Base-by-base conservation (phyloP, 2,888 invertebrate species). In the Clunio marinus region DNA sequence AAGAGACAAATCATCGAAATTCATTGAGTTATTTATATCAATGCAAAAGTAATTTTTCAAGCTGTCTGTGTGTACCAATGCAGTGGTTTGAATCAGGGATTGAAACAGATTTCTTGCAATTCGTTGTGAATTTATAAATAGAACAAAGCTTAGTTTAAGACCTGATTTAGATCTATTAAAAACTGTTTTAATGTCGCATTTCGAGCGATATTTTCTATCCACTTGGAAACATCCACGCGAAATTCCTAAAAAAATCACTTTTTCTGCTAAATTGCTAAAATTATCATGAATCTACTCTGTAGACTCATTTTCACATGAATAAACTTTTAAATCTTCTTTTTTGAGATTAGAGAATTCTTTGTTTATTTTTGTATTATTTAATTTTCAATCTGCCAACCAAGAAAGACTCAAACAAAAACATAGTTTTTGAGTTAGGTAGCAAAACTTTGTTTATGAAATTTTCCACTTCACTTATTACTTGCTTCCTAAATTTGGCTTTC, bases 271-370 rank as follows among this genome's bases (percentile, higher is more conserved):
- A 51, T 60, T 41, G 37, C 15, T 25, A 24, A 24, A 57, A 41
- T 10, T 20, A 4, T 10, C 51, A 17, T 15, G 17, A 22, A 51
- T 3, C 20, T 32, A 63, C 46, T 63, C 45, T 63, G 45, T 63
- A 63, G 63, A n/a, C 37, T 63, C 45, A 37, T n/a, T 63, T 63
- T 63, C 63, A 28, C 63, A 63, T 63, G 63, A 63, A 63, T 63
- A 63, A 63, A 63, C 46, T 63, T 63, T 46, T 63, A 63, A 60
- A 15, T 41, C 15, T 41, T 41, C 10, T 32, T 32, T n/a, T 41
- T n/a, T n/a, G 10, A n/a, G n/a, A n/a, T 57, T 57, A 57, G 60
- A 60, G 37, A 60, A 60, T 60, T n/a, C n/a, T n/a, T 60, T 60
- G 60, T 60, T 60, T 60, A 60, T 60, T 60, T 60, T 60, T 60